A percentile compares a stretch with the other conserved stretches of the same genome.
Conservation (phyloP, 2,888 invertebrate genomes). For the Ennomos erosarius region DNA sequence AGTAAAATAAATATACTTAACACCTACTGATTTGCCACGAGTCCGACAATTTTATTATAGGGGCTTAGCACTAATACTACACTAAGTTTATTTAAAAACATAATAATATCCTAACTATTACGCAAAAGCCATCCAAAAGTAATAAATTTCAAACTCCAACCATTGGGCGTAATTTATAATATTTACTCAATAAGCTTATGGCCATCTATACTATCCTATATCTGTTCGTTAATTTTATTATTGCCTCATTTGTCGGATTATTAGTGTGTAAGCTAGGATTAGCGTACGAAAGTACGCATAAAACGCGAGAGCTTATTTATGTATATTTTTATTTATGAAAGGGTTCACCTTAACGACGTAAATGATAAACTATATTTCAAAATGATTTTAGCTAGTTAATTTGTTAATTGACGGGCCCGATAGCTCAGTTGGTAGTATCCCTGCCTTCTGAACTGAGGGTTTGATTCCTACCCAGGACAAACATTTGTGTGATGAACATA, state of each 20-base stretch:
- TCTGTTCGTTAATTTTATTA: conserved; percentile 58
- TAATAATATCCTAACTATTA: conserved; percentile 44
- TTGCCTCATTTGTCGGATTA: conserved; percentile 55
- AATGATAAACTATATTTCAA: no score
- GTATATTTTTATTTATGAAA: conserved; percentile 1
- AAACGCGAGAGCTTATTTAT: conserved; percentile 9
- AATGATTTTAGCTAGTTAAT: no score
- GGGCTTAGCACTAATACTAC: no score
- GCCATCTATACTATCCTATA: conserved; percentile 43
- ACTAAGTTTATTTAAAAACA: conserved; percentile 24
- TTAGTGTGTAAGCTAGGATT: conserved; percentile 17
- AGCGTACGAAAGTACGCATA: conserved; percentile 14
- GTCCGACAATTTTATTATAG: no score
- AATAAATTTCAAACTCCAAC: conserved; percentile 45
- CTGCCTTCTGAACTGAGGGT: no score
- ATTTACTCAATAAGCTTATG: conserved; percentile 46
- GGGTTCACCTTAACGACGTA: not conserved
- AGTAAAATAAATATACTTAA: no score
- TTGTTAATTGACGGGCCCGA: no score
- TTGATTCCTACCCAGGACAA: no score
- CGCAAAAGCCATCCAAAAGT: conserved; percentile 40
- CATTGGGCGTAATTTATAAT: conserved; percentile 54
- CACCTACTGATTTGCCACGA: no score
- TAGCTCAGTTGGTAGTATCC: no score
- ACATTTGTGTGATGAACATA: no score